These are phyloP conservation scores for Lithosia quadra DNA, from an alignment of 2,888 invertebrate genomes.

Conservation along the genomic window DNA sequence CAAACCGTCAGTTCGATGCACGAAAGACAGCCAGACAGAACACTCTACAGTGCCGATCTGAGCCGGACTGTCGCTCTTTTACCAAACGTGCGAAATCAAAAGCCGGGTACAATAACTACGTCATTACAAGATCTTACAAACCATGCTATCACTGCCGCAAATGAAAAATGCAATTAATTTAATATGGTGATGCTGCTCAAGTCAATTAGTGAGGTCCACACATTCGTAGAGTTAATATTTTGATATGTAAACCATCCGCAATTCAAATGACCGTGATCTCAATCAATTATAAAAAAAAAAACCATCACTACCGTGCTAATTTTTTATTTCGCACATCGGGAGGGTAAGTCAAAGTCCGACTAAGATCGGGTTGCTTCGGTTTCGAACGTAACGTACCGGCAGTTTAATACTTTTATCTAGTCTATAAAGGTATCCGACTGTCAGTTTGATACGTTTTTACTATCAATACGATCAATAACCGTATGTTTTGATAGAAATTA, in stretches of 20 bases:
- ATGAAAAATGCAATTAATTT: slow-evolving; percentile 13
- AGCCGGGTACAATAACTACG: too few species aligned
- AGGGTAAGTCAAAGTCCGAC: background rate
- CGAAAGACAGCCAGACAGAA: too few species aligned
- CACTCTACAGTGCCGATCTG: too few species aligned
- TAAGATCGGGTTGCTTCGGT: background rate
- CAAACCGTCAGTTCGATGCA: too few species aligned
- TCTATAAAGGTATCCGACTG: too few species aligned
- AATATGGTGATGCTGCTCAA: slow-evolving; percentile 62
- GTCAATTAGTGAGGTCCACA: slow-evolving; percentile 64
- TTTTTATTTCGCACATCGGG: background rate
- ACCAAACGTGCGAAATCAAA: too few species aligned
- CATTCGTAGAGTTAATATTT: slow-evolving; percentile 42
- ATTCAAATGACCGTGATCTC: slow-evolving; percentile 51
- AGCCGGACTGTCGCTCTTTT: too few species aligned
- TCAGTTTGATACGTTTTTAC: background rate
- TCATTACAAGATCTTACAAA: background rate
- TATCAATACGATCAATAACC: background rate
- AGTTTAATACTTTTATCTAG: too few species aligned
- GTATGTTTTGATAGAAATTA: background rate
- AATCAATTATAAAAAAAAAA: slow-evolving; percentile 26
- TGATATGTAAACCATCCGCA: slow-evolving; percentile 27
- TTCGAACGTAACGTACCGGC: too few species aligned
- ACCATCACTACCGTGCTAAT: too few species aligned
- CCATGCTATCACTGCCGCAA: background rate